phyloP scores from a whole-genome alignment of 2,888 invertebrate genomes.

The Dryocosmus kuriphilus region DNA sequence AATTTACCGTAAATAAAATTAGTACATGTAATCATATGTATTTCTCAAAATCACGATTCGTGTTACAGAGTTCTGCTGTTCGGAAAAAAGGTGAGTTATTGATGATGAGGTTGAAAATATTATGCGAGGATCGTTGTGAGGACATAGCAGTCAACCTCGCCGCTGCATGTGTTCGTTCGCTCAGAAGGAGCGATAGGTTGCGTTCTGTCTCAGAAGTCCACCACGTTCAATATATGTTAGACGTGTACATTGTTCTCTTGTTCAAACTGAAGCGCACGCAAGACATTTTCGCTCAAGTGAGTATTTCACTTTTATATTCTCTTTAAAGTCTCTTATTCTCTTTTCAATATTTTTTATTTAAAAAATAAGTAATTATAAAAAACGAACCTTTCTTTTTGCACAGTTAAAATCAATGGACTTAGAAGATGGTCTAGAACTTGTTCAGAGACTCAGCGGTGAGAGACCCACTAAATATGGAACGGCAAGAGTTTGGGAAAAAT shows the following conservation, averaged over 20 bases:
- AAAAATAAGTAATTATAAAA: conserved; percentile 37
- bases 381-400: conserved; percentile 48
- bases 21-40: not conserved
- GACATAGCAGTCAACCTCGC: conserved; percentile 82
- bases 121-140: conserved; percentile 81
- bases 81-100: conserved; percentile 82
- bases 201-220: conserved; percentile 75
- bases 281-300: conserved; percentile 79
- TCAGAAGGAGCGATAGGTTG: conserved; percentile 75
- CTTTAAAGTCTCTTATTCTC: not conserved
- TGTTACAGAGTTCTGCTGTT: conserved; percentile 81
- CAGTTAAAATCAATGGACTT: conserved; percentile 80
- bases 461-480: conserved; percentile 78
- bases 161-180: conserved; percentile 80
- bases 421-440: conserved; percentile 80
- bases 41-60: conserved; percentile 57
- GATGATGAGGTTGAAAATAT: conserved; percentile 81
- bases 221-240: conserved; percentile 81
- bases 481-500: conserved; percentile 80
- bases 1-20: not conserved
- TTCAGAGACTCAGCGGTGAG: conserved; percentile 78
- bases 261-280: conserved; percentile 80
- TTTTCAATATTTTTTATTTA: conserved; percentile 1
- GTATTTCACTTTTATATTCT: conserved; percentile 47
- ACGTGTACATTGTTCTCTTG: conserved; percentile 81